Evolutionary conservation across 2,113 vertebrate genomes (phyloP).

Genomic region (Gopherus flavomarginatus): DNA sequence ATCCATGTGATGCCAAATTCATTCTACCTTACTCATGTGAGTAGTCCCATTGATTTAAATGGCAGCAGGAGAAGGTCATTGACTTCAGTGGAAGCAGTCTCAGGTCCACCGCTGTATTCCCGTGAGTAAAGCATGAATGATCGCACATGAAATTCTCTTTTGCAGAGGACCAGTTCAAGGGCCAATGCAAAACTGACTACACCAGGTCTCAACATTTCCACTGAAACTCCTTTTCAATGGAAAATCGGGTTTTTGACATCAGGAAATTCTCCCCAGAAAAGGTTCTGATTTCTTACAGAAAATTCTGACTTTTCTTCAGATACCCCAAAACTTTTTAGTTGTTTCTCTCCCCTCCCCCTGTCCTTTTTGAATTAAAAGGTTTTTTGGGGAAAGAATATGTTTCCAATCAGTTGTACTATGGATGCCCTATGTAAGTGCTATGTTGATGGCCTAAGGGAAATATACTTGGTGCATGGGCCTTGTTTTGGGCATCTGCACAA

Average conservation of each 20-base stretch:
- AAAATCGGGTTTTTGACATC: neutral
- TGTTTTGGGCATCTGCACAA: neutral
- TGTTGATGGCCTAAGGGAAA: neutral
- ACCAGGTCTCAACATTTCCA: neutral
- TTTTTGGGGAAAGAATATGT: accelerated
- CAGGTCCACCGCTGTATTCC: neutral
- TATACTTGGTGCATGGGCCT: neutral
- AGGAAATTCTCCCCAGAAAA: neutral
- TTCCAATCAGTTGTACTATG: neutral
- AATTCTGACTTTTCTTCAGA: neutral
- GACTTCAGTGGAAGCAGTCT: neutral
- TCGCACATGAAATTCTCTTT: neutral
- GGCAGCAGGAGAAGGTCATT: accelerated
- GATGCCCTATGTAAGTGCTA: neutral
- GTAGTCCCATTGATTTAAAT: neutral
- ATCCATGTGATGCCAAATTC: neutral
- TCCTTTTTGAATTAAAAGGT: neutral
- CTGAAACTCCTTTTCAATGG: neutral
- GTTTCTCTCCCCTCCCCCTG: neutral
- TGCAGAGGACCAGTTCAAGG: neutral
- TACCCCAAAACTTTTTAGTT: neutral
- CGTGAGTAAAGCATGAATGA: neutral
- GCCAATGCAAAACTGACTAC: neutral
- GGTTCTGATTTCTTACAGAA: neutral
- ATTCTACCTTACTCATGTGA: neutral